Evolutionary conservation across 2,113 vertebrate species (phyloP), one percentile per base, ranked within the genome.

Genomic region (Salvelinus namaycush): DNA sequence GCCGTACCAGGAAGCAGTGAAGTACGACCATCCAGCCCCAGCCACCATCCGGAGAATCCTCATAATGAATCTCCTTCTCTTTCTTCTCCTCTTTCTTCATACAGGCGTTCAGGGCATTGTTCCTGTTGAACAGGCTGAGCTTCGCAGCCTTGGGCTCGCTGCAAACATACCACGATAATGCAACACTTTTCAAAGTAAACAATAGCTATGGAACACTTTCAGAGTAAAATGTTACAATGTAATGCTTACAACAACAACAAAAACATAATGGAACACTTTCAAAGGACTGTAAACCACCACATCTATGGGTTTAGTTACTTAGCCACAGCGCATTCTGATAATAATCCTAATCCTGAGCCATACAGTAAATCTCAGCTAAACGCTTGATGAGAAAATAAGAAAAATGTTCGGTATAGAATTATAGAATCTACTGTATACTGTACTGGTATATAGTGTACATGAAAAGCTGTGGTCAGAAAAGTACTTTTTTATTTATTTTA

Each of bases 21-120:
- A 97, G n/a, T 74, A 97, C 95, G n/a, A 95, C 93, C 93, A 94
- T 94, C 96, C 96, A 97, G 14, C 96, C 96, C 94, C 95, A 95
- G 0, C 95, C 95, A 76, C 92, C 88, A 26, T 92, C 95, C 0
- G 88, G 95, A 57, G 92, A 86, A 24, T 93, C 89, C 51, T 87
- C 88, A 26, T 93, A 93, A 65, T 77, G 71, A 11, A 44, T 75
- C 26, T 76, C 74, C 67, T 89, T 88, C 67, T 88, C 2, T 34
- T 87, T 83, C 78, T 85, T 90, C 81, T 78, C 86, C 72, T 88
- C 2, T 34, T 86, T 83, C 79, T 85, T 90, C 81, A 77, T 86
- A 70, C 29, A 12, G 3, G 67, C 14, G 11, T 82, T 81, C 76
- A 87, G 86, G 69, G 78, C 73, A 62, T 82, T 0, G 13, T 69